phyloP scores from a whole-genome alignment of 2,113 vertebrate species.

The Ammospiza nelsoni region DNA sequence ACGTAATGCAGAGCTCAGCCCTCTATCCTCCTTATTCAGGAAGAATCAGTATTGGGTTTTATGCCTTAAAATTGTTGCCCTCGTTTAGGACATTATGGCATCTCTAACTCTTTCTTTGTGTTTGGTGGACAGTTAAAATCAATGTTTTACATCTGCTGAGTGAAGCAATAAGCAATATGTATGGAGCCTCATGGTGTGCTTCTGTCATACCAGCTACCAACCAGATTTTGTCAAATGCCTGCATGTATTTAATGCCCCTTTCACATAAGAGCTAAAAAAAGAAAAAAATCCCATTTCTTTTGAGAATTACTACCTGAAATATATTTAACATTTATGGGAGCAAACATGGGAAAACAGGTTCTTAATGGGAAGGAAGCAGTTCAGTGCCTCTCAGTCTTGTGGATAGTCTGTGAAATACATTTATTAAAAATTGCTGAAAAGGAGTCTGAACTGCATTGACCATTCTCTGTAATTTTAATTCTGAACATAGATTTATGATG shows the following conservation, averaged over 20 bases:
- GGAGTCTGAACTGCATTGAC: not conserved
- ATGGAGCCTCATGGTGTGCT: not conserved
- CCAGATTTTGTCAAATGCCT: not conserved
- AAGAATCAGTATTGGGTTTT: not conserved
- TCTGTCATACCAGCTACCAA: not conserved
- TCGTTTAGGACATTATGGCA: not conserved
- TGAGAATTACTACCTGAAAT: not conserved
- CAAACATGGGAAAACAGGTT: not conserved
- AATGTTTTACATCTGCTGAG: not conserved
- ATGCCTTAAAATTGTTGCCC: not conserved
- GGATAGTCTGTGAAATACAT: not conserved
- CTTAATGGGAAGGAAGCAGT: not conserved
- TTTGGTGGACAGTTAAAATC: not conserved
- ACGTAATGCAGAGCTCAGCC: not conserved
- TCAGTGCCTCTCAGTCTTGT: not conserved
- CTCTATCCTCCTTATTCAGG: not conserved
- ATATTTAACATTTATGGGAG: not conserved
- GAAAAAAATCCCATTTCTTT: not conserved
- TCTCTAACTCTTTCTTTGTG: not conserved
- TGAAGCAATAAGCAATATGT: not conserved
- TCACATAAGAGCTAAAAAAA: not conserved
- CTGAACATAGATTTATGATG: not conserved
- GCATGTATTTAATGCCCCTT: not conserved
- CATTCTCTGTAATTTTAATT: not conserved
- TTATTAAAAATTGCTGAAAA: not conserved